phyloP scores from a whole-genome alignment of 1,140 invertebrate species.

The Helicoverpa zea region DNA sequence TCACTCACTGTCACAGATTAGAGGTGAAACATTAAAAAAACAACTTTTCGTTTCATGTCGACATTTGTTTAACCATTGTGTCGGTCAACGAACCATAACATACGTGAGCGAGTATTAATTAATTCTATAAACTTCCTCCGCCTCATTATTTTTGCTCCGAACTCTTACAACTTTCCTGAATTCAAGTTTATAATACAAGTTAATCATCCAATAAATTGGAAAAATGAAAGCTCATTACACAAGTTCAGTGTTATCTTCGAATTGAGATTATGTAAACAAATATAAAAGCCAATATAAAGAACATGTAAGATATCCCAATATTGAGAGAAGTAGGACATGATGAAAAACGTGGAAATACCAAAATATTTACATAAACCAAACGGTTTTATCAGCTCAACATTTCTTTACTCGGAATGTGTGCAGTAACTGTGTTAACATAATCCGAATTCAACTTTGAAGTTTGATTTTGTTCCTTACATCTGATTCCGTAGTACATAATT shows the following conservation, averaged over 20 bases:
- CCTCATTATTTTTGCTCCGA: slow-evolving; percentile 34
- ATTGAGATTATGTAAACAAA: slow-evolving; percentile 29
- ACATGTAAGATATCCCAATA: slow-evolving; percentile 19
- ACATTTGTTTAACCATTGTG: slow-evolving; percentile 31
- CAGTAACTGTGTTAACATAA: slow-evolving; percentile 10
- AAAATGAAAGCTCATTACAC: slow-evolving; percentile 13
- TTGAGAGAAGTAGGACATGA: slow-evolving; percentile 22
- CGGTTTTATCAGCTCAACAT: slow-evolving; percentile 5
- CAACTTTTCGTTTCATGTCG: slow-evolving; percentile 32
- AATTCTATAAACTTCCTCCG: slow-evolving; percentile 39
- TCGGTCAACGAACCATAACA: slow-evolving; percentile 31
- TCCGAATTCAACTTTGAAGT: background rate
- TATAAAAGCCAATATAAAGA: slow-evolving; percentile 12
- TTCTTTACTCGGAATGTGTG: slow-evolving; percentile 11
- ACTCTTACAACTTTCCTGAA: background rate
- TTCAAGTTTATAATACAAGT: background rate
- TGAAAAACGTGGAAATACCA: slow-evolving; percentile 5
- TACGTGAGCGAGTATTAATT: slow-evolving; percentile 31
- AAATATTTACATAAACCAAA: slow-evolving; percentile 36
- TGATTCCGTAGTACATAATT: background rate
- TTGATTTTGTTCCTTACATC: background rate
- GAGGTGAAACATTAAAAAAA: slow-evolving; percentile 15
- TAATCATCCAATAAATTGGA: slow-evolving; percentile 27
- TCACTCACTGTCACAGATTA: slow-evolving; percentile 33
- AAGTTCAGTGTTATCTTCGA: background rate